Evolutionary conservation across 2,113 vertebrate genomes (phyloP), one percentile per base, ranked within the genome.

Genomic region (Beaufortia kweichowensis): DNA sequence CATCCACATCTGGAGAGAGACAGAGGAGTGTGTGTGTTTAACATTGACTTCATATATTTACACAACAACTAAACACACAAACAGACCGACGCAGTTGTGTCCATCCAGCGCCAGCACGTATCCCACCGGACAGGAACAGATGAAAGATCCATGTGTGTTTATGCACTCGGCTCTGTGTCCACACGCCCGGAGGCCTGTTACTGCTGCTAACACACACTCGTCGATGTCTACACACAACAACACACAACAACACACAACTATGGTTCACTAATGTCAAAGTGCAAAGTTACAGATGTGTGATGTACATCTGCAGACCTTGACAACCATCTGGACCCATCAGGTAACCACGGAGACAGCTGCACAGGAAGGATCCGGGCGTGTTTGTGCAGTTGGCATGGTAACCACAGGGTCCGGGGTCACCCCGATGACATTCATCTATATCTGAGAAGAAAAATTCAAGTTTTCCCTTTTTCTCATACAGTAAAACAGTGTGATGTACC

Each of bases 71-170:
- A 29, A 43, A 68, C 55, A 59, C 46, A 50, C 33, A 3, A 67
- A 24, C 89, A 89, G 84, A 93, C 92, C 92, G 10, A 90, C 84
- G 78, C 93, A 94, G 69, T 43, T 79, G 55, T 83, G 78, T 73
- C 88, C 90, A 57, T 88, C 81, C 19, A 88, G 71, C 29, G 87
- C 84, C 77, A 87, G 84, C 19, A 90, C 88, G 61, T 88, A 92
- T 75, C 92, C 93, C 3, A 14, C 12, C 0, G 87, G 82, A 75
- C 92, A 93, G 0, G 77, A 84, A 74, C 93, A 94, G 64, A 55
- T 81, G 86, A 93, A 94, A 76, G 92, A 92, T 0, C 93, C 92
- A 0, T 64, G 80, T 7, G 80, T 90, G 89, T 94, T 93, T 39
- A 46, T 85, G 84, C 93, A 94, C 46, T 79, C 76, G 1, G 88